These are phyloP conservation scores for Eutolmus rufibarbis DNA, from an alignment of 2,888 invertebrate genomes.

Conservation along the genomic window DNA sequence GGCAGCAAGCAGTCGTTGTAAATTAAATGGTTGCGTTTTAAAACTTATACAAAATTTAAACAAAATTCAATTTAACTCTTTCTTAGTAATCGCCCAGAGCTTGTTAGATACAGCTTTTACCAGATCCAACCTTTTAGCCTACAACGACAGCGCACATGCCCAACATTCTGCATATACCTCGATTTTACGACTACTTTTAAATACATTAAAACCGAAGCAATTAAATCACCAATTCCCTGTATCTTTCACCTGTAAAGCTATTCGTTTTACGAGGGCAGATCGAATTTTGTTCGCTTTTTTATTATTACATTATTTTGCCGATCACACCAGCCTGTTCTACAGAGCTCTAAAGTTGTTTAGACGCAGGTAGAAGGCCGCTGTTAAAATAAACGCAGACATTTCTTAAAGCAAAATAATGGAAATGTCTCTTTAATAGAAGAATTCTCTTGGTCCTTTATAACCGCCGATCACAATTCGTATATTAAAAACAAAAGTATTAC, in stretches of 20 bases:
- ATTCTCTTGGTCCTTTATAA: not conserved
- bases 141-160: not conserved
- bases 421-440: not conserved
- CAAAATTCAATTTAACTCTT: not conserved
- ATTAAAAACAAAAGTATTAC: not conserved
- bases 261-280: conserved; percentile 1
- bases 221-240: not conserved
- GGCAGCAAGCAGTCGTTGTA: not conserved
- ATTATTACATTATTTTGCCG: not conserved
- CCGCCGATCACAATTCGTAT: not conserved
- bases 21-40: not conserved
- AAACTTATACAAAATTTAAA: too few species aligned
- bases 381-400: not conserved
- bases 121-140: not conserved
- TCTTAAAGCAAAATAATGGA: not conserved
- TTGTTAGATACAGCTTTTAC: not conserved
- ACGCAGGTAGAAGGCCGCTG: not conserved
- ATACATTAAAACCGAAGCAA: not conserved
- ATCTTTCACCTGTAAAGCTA: conserved; percentile 1
- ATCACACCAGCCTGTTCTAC: not conserved
- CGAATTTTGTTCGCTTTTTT: not conserved
- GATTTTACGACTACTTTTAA: not conserved
- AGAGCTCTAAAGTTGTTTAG: not conserved
- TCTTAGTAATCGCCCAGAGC: not conserved
- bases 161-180: not conserved